Evolutionary conservation across 2,888 invertebrate genomes (phyloP).

Genomic region (Alcis repandata): DNA sequence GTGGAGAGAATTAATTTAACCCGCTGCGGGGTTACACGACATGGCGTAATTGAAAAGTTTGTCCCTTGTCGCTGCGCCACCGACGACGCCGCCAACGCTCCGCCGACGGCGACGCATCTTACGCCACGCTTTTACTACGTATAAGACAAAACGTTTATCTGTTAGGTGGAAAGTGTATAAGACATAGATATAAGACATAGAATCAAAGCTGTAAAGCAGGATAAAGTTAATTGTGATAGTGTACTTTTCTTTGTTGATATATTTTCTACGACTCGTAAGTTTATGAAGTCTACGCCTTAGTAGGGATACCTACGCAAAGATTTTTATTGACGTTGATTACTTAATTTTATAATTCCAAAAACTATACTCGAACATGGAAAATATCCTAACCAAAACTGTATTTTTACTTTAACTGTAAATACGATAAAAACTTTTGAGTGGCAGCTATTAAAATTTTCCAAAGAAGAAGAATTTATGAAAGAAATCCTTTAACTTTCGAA

Average conservation of each 20-base stretch:
- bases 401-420: no score
- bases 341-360: no score
- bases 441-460: no score
- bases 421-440: no score
- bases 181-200: not conserved
- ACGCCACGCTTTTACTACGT: slow-evolving; percentile 23
- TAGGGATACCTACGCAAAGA: not conserved
- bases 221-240: no score
- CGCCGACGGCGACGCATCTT: slow-evolving; percentile 62
- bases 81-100: slow-evolving; percentile 10
- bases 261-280: not conserved
- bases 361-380: no score
- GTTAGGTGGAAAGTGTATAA: no score
- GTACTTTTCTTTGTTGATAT: slow-evolving; percentile 9
- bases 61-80: slow-evolving; percentile 69
- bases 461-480: slow-evolving; percentile 45
- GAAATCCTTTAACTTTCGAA: slow-evolving; percentile 72
- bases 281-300: slow-evolving; percentile 24
- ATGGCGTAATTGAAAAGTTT: slow-evolving; percentile 86
- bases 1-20: slow-evolving; percentile 87
- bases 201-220: not conserved
- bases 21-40: slow-evolving; percentile 87
- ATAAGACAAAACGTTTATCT: no score
- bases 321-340: not conserved
- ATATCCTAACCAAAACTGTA: no score